phyloP scores from a whole-genome alignment of 2,888 invertebrate genomes.

The Papilio protenor region DNA sequence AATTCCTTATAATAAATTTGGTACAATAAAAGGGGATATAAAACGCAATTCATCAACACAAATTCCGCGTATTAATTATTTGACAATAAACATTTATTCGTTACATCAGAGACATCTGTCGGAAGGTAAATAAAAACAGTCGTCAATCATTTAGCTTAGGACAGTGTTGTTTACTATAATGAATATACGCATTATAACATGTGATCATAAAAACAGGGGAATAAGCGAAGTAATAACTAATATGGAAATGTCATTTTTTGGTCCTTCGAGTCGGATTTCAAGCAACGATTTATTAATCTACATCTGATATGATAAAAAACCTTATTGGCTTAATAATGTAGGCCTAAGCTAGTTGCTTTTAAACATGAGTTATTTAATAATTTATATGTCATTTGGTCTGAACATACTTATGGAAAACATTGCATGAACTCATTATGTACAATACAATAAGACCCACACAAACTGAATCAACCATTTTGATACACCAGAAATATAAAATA shows the following conservation, averaged over 20 bases:
- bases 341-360: too few relatives aligned
- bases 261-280: background rate
- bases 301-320: background rate
- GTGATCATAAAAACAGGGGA: background rate
- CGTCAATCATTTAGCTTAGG: constrained; percentile 29
- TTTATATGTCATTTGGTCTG: background rate
- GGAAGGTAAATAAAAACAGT: constrained; percentile 8
- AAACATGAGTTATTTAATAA: too few relatives aligned
- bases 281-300: background rate
- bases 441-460: background rate
- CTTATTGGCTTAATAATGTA: too few relatives aligned
- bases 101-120: constrained; percentile 21
- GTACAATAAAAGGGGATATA: too few relatives aligned
- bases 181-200: background rate
- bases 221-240: background rate
- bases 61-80: too few relatives aligned
- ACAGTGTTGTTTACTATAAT: constrained; percentile 9
- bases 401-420: background rate
- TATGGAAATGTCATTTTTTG: background rate
- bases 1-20: too few relatives aligned
- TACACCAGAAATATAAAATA: background rate
- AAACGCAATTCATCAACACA: too few relatives aligned
- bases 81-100: background rate
- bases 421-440: background rate
- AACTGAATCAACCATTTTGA: background rate